Base-by-base conservation (phyloP, 2,113 vertebrate genomes). In the Notothenia coriiceps region DNA sequence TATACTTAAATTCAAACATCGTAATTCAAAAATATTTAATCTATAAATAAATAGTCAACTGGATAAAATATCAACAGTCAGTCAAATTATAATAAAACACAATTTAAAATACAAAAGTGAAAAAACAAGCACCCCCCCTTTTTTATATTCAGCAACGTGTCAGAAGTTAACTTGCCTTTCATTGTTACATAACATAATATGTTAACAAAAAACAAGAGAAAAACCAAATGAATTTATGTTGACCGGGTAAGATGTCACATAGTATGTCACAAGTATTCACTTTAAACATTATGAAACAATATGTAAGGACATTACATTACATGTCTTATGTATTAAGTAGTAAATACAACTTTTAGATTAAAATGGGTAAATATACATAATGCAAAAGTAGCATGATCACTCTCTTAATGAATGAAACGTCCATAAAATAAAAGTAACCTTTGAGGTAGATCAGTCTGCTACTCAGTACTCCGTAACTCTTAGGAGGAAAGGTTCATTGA, bases 391-490 rank as follows among this genome's bases (percentile, higher is more conserved):
- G 18, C 40, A n/a, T 64, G 8, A 14, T 6, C 43, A 20, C 35
- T 12, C 14, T 43, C 10, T 46, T 51, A 62, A 11, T 72, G 10
- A 29, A 29, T 71, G 44, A 69, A 52, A 68, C 70, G 55, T 11
- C 62, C 11, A 57, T 11, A 22, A 40, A 52, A 65, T 63, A 71
- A 50, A 72, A 43, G 61, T 52, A 64, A 67, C 65, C 11, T 65
- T 72, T 67, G 80, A 91, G 87, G 87, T 86, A 88, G 89, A 81
- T 79, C 57, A 64, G 43, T 78, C 18, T 55, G 55, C 63, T 69
- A n/a, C 35, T 76, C 74, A 54, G 57, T 68, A 10, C 69, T 56
- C 7, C 7, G 2, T 25, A 54, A 64, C 20, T 66, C 40, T 52
- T 55, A 6, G 2, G 33, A 40, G 15, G 33, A 50, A 65, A 68